Conservation (phyloP, 2,113 vertebrate genomes). For the Pseudorectes ferrugineus region DNA sequence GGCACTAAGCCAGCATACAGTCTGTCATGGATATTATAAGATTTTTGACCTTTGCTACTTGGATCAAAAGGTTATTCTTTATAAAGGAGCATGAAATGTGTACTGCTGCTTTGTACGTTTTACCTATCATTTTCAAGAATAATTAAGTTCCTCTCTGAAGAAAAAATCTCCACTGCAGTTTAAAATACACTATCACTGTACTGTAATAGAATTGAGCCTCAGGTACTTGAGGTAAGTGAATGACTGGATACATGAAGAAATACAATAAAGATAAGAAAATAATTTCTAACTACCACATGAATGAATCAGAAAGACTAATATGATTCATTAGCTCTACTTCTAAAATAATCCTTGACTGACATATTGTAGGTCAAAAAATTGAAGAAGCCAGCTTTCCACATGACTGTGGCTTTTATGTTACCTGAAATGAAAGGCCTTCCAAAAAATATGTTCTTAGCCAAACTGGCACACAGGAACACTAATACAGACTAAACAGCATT, state of each 20-base stretch:
- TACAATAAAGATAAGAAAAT: constrained; percentile 58
- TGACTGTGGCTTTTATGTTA: neutral
- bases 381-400: neutral
- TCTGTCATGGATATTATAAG: neutral
- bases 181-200: neutral
- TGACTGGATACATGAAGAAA: neutral
- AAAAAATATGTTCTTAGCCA: constrained; percentile 1
- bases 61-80: neutral
- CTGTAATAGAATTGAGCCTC: constrained; percentile 27
- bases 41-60: neutral
- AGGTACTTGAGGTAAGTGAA: constrained; percentile 44
- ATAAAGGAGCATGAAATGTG: neutral
- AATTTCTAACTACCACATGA: constrained; percentile 15
- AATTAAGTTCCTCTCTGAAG: neutral
- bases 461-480: neutral
- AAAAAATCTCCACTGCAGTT: neutral
- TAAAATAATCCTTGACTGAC: constrained; percentile 2
- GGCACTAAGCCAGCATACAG: neutral
- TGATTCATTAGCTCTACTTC: neutral
- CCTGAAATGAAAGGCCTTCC: neutral
- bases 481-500: neutral
- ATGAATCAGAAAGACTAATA: constrained; percentile 28
- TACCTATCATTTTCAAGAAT: neutral
- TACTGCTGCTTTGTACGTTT: neutral
- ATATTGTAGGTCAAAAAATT: neutral